These are phyloP conservation scores for Lasioglossum zephyrum DNA, from an alignment of 2,888 invertebrate species.

Conservation along the genomic window DNA sequence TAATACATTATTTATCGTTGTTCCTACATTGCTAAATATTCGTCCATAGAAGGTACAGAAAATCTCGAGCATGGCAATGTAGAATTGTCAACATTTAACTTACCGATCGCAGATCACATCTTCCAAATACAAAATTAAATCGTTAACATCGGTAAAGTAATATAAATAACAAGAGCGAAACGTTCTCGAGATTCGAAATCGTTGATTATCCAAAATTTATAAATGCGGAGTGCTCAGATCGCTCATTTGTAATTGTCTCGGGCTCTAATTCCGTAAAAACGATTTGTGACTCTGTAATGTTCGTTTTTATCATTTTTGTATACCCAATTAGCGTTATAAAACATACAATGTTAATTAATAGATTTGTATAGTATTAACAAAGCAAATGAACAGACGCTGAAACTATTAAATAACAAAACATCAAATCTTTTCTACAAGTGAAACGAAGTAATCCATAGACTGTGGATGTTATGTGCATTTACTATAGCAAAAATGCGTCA, in stretches of 20 bases:
- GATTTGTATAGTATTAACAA: not conserved
- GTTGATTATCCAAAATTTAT: not conserved
- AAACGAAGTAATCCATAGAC: not conserved
- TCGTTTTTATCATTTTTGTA: not conserved
- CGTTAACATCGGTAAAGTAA: not conserved
- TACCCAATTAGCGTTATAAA: not conserved
- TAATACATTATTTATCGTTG: not conserved
- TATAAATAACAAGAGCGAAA: not conserved
- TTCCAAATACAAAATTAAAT: not conserved
- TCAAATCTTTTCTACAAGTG: not conserved
- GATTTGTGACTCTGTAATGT: not conserved
- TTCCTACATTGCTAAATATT: not conserved
- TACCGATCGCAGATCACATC: not conserved
- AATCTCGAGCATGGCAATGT: not conserved
- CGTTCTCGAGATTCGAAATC: not conserved
- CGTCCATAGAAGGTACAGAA: not conserved
- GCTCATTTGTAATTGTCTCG: not conserved
- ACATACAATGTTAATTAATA: not conserved
- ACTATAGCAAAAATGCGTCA: not conserved
- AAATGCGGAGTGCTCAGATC: not conserved
- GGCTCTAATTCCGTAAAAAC: not conserved
- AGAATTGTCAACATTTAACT: not conserved
- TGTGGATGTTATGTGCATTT: not conserved
- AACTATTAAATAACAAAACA: not conserved
- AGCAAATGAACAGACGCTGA: not conserved